Conservation (phyloP, 2,113 vertebrate species). For the Cercopithecus mona region DNA sequence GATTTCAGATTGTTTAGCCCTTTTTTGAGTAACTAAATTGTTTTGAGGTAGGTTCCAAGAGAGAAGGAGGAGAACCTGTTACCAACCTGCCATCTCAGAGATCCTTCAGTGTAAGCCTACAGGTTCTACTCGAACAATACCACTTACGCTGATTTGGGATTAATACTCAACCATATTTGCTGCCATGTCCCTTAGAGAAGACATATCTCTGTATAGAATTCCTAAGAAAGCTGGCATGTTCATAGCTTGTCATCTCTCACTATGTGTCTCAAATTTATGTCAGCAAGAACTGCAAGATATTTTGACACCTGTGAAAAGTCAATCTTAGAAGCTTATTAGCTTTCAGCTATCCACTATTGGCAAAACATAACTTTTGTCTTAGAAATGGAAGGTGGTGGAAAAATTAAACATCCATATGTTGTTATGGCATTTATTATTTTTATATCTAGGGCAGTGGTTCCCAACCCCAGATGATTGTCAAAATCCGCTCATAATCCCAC, state of each 20-base stretch:
- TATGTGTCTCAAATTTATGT: background rate
- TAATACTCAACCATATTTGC: background rate
- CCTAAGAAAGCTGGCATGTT: background rate
- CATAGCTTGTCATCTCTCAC: background rate
- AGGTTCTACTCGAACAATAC: background rate
- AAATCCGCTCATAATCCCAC: background rate
- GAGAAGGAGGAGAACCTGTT: background rate
- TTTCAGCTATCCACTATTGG: background rate
- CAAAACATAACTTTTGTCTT: background rate
- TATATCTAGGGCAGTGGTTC: background rate
- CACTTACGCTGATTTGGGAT: background rate
- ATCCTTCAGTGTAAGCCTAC: background rate
- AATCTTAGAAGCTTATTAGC: background rate
- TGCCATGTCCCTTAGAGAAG: background rate
- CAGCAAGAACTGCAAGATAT: background rate
- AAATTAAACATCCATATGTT: background rate
- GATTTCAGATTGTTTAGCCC: background rate
- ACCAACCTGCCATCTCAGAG: background rate
- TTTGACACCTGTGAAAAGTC: background rate
- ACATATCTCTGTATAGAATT: background rate
- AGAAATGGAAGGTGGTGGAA: conserved; percentile 3
- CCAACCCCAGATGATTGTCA: background rate
- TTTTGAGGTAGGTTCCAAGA: background rate
- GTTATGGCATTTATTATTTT: background rate
- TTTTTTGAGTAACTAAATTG: background rate